A percentile compares a stretch with the other conserved stretches of the same genome.
Evolutionary conservation across 2,888 invertebrate genomes (phyloP).

Genomic region (Diarsia rubi): DNA sequence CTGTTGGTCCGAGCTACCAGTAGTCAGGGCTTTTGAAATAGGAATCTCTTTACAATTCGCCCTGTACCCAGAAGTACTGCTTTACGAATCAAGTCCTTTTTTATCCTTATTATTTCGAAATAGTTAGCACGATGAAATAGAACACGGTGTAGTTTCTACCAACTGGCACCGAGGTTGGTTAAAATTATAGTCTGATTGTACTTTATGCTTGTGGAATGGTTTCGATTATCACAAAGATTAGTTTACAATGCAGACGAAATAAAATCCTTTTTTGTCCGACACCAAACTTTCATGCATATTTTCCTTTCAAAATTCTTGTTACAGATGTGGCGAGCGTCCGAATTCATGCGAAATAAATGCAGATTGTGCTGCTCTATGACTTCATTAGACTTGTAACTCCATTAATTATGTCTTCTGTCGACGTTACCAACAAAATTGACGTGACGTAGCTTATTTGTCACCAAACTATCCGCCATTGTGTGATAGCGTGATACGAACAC

Average conservation of each 20-base stretch:
- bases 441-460: constrained; percentile 61
- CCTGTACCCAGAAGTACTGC: too few species aligned
- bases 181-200: neutral
- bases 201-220: neutral
- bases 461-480: constrained; percentile 59
- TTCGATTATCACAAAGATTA: neutral
- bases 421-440: constrained; percentile 33
- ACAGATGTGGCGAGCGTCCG: neutral
- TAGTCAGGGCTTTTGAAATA: too few species aligned
- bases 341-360: neutral
- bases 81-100: too few species aligned
- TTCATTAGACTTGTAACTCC: constrained; percentile 15
- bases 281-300: neutral
- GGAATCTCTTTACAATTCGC: too few species aligned
- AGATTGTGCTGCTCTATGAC: neutral
- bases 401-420: constrained; percentile 28
- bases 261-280: neutral
- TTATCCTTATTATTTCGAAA: neutral
- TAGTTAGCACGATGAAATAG: neutral
- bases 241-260: neutral
- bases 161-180: neutral
- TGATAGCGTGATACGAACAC: constrained; percentile 60
- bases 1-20: too few species aligned
- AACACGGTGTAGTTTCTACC: neutral
- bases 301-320: neutral